Percentiles rank a stretch among this genome's conserved stretches.
phyloP scores from a whole-genome alignment of 2,888 invertebrate species.

The Cataglyphis cursor region DNA sequence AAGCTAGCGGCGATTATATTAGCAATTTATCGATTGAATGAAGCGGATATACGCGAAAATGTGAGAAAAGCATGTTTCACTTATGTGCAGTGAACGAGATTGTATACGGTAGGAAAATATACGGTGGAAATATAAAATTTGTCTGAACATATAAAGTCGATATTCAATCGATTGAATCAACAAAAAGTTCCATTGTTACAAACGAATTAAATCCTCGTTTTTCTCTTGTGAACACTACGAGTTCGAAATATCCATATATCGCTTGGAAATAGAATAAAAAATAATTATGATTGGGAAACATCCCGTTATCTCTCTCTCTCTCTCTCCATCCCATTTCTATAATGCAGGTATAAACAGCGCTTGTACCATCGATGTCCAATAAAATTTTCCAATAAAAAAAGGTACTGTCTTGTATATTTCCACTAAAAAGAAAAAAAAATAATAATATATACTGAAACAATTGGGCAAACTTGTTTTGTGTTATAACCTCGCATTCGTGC shows the following conservation, averaged over 20 bases:
- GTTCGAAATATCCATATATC: conserved; percentile 2
- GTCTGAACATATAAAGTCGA: background rate
- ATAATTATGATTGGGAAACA: background rate
- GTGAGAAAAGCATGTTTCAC: background rate
- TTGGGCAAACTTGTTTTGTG: conserved; percentile 36
- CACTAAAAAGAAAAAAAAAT: background rate
- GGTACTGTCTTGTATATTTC: background rate
- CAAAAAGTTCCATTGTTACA: conserved; percentile 26
- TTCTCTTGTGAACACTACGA: background rate
- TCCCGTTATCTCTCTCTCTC: background rate
- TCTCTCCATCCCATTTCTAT: background rate
- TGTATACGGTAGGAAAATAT: background rate
- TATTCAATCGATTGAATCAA: conserved; percentile 19
- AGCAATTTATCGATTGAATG: conserved; percentile 7
- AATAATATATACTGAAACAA: background rate
- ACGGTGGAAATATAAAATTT: conserved; percentile 22
- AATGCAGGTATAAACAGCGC: background rate
- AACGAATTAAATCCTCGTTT: conserved; percentile 27
- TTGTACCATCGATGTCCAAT: conserved; percentile 13
- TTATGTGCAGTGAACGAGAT: background rate
- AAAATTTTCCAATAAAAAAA: conserved; percentile 41
- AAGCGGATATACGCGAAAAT: background rate
- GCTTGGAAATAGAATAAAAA: conserved; percentile 3
- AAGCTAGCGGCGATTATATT: background rate
- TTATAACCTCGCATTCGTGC: conserved; percentile 25